Evolutionary conservation across 92 coral and sea anemone genomes (phyloP), one percentile per base, ranked within the genome.

Genomic region (Epizoanthus illoricatus): DNA sequence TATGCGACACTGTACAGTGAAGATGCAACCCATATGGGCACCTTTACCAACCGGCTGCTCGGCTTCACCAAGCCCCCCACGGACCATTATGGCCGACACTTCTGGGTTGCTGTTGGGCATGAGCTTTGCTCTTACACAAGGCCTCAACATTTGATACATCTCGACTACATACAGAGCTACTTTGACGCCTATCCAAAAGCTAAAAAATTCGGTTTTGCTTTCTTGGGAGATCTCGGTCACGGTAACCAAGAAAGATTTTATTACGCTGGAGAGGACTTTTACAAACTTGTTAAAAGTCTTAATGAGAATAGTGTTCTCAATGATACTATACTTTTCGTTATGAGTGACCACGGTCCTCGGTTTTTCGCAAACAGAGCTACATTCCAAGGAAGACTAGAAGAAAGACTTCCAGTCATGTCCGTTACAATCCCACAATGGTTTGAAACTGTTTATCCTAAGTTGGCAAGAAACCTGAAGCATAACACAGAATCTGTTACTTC

Each of bases 331-430:
- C 66, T 85, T 67, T 66, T 85, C 15, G 24, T 80, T 5, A 57
- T 85, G 58, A 69, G 88, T 7, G 88, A 85, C 68, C 88, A 85
- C 67, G 88, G 88, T 41, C 54, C 80, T 76, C 84, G 84, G 16
- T 85, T 85, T 76, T 74, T 74, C 10, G 59, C 69, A 28, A 69
- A 45, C 9, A 74, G 84, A 45, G 40, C 84, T n/a, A 85, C 84
- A 28, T 73, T 85, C 42, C 79, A 75, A 39, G 87, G 87, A 12
- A 75, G 69, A 23, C 69, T 84, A 45, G 87, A 84, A 41, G 87
- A 84, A 67, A 81, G 87, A 24, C 76, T 84, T 65, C 87, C 87
- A 33, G 69, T 84, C 23, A 65, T 84, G 66, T 84, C 87, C 10
- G 74, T 84, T 17, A 76, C 78, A 5, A 9, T 85, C 5, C 84